Base-by-base conservation (phyloP, 2,797 vertebrate species). In the Onychomys arenicola region DNA sequence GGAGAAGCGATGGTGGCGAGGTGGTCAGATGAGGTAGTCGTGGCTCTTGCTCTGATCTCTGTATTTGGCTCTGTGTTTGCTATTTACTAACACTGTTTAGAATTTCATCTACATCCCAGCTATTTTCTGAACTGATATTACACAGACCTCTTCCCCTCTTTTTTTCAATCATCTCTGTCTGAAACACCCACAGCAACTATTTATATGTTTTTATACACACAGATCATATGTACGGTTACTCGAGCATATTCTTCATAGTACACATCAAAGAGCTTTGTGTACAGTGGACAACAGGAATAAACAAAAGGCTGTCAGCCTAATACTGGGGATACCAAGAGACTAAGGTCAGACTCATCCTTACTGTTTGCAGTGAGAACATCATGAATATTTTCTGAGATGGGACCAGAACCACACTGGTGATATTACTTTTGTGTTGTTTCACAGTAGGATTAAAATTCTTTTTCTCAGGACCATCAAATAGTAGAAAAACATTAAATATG, bases 301-400 rank as follows among this genome's bases (percentile, higher is more conserved):
- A 77, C 25, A 34, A 80, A 93, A 97, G 37, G 25, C 23, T 57
- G 25, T n/a, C 0, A 80, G 49, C 14, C 40, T 34, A 49, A 59
- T 57, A 71, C 21, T 88, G 46, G 27, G 19, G 29, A 93, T 73
- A 76, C 10, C 17, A 83, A 75, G 82, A 85, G 9, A 83, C 10
- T 78, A 65, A 32, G 81, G 81, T 65, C 6, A 59, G 69, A 67
- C 9, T 77, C 55, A 80, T 83, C 40, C 12, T 78, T 46, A 67
- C 5, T 37, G 49, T 43, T 91, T 87, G 37, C 84, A 69, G 93
- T 61, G 55, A 82, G 67, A 69, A 46, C 4, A 52, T 34, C 9
- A 59, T 2, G 16, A 61, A 49, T 90, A 77, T 85, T 94, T 96
- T 90, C 83, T 95, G 77, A 76, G 27, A 43, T 83, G 59, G 71